A percentile compares a stretch with the other conserved stretches of the same genome.
Conservation (phyloP, 2,797 vertebrate species). For the Gymnothorax javanicus region DNA sequence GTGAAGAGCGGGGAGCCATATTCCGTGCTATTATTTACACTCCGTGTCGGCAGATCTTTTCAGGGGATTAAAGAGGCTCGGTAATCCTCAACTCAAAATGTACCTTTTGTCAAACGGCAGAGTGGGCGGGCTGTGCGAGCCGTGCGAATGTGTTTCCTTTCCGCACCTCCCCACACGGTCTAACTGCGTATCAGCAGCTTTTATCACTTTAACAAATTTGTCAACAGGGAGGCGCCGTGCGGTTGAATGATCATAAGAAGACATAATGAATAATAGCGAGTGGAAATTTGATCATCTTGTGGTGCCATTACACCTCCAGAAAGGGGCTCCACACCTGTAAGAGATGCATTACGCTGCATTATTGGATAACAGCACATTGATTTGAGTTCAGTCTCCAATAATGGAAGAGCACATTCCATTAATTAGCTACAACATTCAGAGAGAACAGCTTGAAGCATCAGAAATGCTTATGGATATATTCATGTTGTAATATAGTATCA, state of each 20-base stretch:
- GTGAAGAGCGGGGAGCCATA: not conserved
- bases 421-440: not conserved
- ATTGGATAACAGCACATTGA: slow-evolving; percentile 11
- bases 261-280: not conserved
- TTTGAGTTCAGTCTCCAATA: not conserved
- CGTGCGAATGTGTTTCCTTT: slow-evolving; percentile 28
- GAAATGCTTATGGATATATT: not conserved
- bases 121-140: slow-evolving; percentile 38
- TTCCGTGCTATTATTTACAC: slow-evolving; percentile 11
- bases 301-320: not conserved
- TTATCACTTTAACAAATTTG: not conserved
- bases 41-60: slow-evolving; percentile 20
- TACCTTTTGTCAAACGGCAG: not conserved
- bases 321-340: slow-evolving; percentile 8
- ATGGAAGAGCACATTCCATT: not conserved
- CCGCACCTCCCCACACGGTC: slow-evolving; percentile 21
- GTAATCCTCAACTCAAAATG: not conserved
- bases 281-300: not conserved
- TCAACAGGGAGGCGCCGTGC: not conserved
- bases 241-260: slow-evolving; percentile 5
- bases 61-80: slow-evolving; percentile 40
- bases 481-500: not conserved
- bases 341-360: not conserved
- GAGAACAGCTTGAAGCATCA: not conserved
- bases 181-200: not conserved